Percentiles rank a stretch among this genome's conserved stretches.
phyloP scores from a whole-genome alignment of 2,888 invertebrate species.

The Tolmerus cingulatus region DNA sequence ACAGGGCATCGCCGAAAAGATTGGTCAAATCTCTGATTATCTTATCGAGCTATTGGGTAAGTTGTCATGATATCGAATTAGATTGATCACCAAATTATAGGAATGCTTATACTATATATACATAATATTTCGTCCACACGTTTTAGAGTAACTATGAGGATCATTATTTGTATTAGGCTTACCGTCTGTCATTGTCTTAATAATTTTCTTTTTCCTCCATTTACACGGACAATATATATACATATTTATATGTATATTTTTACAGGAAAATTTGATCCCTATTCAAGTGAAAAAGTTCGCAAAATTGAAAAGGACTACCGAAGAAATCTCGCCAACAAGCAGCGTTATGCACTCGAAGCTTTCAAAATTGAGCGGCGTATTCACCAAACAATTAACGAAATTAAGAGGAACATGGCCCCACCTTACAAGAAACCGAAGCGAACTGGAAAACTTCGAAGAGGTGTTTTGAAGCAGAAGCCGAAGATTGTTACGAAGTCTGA shows the following conservation, averaged over 20 bases:
- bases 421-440: slow-evolving; percentile 55
- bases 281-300: slow-evolving; percentile 52
- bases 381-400: slow-evolving; percentile 57
- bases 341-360: slow-evolving; percentile 56
- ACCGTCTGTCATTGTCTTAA: too few relatives aligned
- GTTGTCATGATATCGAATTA: background rate
- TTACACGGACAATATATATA: too few relatives aligned
- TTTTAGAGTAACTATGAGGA: too few relatives aligned
- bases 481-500: slow-evolving; percentile 45
- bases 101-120: background rate
- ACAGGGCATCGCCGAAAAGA: slow-evolving; percentile 55
- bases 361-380: slow-evolving; percentile 58
- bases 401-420: slow-evolving; percentile 58
- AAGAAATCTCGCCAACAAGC: slow-evolving; percentile 52
- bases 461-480: slow-evolving; percentile 53
- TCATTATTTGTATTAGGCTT: too few relatives aligned
- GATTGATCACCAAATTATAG: background rate
- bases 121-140: background rate
- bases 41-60: slow-evolving; percentile 54
- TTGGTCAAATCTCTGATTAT: slow-evolving; percentile 41
- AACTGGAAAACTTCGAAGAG: slow-evolving; percentile 54
- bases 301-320: slow-evolving; percentile 55
- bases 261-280: slow-evolving; percentile 56
- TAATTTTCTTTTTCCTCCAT: too few relatives aligned
- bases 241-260: too few relatives aligned